phyloP scores from a whole-genome alignment of 2,888 invertebrate genomes.

The Orthonychiurus folsomi region DNA sequence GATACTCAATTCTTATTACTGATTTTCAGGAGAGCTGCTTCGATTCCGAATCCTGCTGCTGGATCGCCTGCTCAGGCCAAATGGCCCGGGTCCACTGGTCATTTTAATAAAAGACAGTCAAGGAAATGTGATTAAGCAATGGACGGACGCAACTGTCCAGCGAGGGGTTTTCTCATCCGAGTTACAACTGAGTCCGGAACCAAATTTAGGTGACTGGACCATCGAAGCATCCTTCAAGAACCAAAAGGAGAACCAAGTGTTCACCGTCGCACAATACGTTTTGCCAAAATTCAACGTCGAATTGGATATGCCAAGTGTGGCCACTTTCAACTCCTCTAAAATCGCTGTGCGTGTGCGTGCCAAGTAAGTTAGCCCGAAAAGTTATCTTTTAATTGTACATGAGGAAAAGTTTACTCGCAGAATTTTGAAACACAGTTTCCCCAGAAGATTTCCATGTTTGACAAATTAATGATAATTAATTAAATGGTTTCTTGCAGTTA shows the following conservation, averaged over 20 bases:
- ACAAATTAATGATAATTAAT: too few relatives aligned
- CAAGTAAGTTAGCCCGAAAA: constrained; percentile 55
- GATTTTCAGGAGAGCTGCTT: constrained; percentile 47
- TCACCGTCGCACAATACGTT: constrained; percentile 82
- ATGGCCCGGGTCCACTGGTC: constrained; percentile 57
- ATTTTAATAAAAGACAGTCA: constrained; percentile 57
- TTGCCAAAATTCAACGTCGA: constrained; percentile 86
- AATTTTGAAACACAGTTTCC: constrained; percentile 7
- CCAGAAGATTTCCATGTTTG: too few relatives aligned
- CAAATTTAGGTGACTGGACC: constrained; percentile 80
- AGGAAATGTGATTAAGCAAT: constrained; percentile 72
- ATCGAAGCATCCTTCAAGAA: constrained; percentile 59
- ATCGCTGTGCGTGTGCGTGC: constrained; percentile 71
- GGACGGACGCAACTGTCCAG: constrained; percentile 56
- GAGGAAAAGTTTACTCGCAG: constrained; percentile 10
- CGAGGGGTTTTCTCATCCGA: constrained; percentile 69
- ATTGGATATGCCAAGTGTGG: constrained; percentile 70
- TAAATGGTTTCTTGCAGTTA: constrained; percentile 52
- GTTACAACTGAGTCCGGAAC: constrained; percentile 66
- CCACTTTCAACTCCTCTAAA: constrained; percentile 68
- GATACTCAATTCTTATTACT: neutral
- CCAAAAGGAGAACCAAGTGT: constrained; percentile 59
- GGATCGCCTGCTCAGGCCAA: constrained; percentile 64
- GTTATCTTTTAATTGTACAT: neutral
- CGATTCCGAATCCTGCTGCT: constrained; percentile 70